Evolutionary conservation across 2,113 vertebrate species (phyloP), one percentile per base, ranked within the genome.

Genomic region (Procavia capensis): DNA sequence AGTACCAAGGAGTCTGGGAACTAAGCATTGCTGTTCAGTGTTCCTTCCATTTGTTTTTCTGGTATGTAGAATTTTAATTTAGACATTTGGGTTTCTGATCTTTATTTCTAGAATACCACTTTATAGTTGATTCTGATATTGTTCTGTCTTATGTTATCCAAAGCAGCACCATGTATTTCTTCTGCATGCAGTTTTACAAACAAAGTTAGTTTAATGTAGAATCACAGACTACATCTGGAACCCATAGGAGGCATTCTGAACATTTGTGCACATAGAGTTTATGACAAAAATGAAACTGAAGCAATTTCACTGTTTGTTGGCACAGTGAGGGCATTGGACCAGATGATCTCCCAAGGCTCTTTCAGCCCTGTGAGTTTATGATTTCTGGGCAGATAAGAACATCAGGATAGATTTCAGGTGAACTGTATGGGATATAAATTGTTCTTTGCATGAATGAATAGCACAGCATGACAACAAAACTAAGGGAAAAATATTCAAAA

Each of bases 231-330:
- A 75, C 1, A 24, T 22, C 25, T 82, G 66, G 57, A 75, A 29
- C 34, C 50, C 34, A 61, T 0, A 27, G 74, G 57, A 81, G 85
- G 59, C 63, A 70, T 90, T 95, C 66, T 59, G 36, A 79, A 70
- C 20, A 74, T 59, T 7, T 34, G 39, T 47, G 54, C 43, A 20
- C 29, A 3, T 3, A 84, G 72, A 87, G 85, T 93, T 94, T 85
- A 88, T 47, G 57, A 92, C n/a, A 90, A 92, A 83, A 79, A 80
- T 79, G 83, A 96, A 97, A 39, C 9, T 2, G 41, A 92, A 91
- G 41, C 66, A 50, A 85, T 90, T 95, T 94, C 61, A 82, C 70
- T 84, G 47, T 90, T 88, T 92, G 68, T 47, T 75, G 92, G 61
- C 43, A 82, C 91, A 90, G 75, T 11, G 47, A 90, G 68, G 72